phyloP scores from a whole-genome alignment of 2,888 invertebrate species.

The Catocala nupta region DNA sequence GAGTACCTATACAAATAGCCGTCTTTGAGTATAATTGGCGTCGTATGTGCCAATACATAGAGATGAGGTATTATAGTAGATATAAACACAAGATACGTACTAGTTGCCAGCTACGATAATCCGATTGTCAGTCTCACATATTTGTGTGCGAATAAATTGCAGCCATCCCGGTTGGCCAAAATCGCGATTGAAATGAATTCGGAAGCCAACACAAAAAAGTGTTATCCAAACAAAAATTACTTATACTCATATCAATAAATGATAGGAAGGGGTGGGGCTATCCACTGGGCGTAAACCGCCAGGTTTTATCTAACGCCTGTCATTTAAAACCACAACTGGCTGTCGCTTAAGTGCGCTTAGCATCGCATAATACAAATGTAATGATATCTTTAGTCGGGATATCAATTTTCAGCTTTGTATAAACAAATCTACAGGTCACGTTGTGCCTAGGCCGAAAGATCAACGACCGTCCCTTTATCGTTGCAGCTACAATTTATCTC shows the following conservation, averaged over 20 bases:
- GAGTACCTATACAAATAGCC: too few relatives aligned
- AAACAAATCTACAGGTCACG: slow-evolving; percentile 55
- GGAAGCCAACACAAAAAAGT: too few relatives aligned
- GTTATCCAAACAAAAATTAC: too few relatives aligned
- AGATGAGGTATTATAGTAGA: too few relatives aligned
- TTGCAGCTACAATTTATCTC: slow-evolving; percentile 59
- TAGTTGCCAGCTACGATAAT: too few relatives aligned
- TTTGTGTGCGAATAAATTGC: too few relatives aligned
- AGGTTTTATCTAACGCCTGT: slow-evolving; percentile 21
- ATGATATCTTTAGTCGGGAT: slow-evolving; percentile 38
- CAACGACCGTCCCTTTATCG: slow-evolving; percentile 76
- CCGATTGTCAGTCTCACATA: too few relatives aligned
- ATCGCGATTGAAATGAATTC: too few relatives aligned
- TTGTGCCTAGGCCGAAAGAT: slow-evolving; percentile 66
- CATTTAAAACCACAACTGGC: slow-evolving; percentile 31
- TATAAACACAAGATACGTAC: too few relatives aligned
- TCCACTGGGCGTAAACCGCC: slow-evolving; percentile 14
- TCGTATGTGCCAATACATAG: too few relatives aligned
- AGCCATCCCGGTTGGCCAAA: too few relatives aligned
- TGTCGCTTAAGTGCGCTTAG: slow-evolving; percentile 39
- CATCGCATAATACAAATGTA: slow-evolving; percentile 36
- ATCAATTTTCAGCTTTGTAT: slow-evolving; percentile 43
- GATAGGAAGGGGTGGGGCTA: background rate
- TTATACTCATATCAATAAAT: background rate
- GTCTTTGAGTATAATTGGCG: too few relatives aligned